Evolutionary conservation across 2,113 vertebrate genomes (phyloP), one percentile per base, ranked within the genome.

Genomic region (Ceyx margarethae): DNA sequence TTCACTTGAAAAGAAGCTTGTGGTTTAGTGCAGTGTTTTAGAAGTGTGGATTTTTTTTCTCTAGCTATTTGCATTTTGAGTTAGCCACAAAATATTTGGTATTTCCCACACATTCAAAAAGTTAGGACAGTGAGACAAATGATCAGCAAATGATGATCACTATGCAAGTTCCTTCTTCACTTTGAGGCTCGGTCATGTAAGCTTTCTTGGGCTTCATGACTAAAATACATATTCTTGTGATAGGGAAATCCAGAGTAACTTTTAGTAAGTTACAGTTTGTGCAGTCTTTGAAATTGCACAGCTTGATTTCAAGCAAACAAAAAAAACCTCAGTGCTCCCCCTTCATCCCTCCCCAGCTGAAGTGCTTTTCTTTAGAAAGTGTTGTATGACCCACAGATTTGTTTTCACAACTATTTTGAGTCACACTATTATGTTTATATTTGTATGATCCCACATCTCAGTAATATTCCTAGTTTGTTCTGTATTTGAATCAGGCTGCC

Each of bases 271-370:
- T 72, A 14, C 19, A 10, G 3, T 76, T 82, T 0, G 0, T 46
- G 6, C 11, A 7, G 53, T 76, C 11, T 61, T 79, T 0, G 0
- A 61, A 91, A 66, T 12, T 25, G 21, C 31, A 20, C 10, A 64
- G 11, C 33, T 74, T 77, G 3, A 19, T 72, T 93, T 86, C 33
- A 53, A 81, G 45, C 4, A 66, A 89, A 66, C 12, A 54, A 9
- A 72, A 46, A 2, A 0, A 2, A 0, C 1, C 3, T 10, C 37
- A 33, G 0, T 48, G 6, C 3, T 85, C 2, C 45, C 22, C 19
- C 25, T 50, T 82, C 14, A 33, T 2, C 6, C 17, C 8, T 80
- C 21, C 18, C 7, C 23, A 75, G 0, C 3, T 58, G 28, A 84
- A 92, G 10, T 54, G 21, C 2, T 81, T 64, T 83, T 46, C 20